Base-by-base conservation (phyloP, 2,113 vertebrate species). In the Entomyzon cyanotis region DNA sequence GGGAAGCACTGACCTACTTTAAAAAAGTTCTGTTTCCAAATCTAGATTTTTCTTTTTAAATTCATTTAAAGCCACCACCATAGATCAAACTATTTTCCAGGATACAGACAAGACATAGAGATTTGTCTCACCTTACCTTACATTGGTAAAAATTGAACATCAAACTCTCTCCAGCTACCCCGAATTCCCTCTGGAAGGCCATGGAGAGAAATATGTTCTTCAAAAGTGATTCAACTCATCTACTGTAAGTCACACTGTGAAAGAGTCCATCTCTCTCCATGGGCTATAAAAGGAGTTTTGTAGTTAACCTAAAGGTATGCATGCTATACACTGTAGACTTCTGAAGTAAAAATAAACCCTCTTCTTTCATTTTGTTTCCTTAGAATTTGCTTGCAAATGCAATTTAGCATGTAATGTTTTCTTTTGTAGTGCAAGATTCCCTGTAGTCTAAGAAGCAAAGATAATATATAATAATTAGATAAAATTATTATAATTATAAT, bases 61-160 rank as follows among this genome's bases (percentile, higher is more conserved):
- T 22, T 65, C 4, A 18, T 44, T 42, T 42, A 53, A 53, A 77
- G 4, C 5, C 4, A 63, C 24, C 4, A 59, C 14, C 12, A 19
- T 35, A 52, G 17, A 17, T 35, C 5, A 30, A 84, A 47, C 9
- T 35, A 6, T 79, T 90, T 87, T 60, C 21, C 20, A 79, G 33
- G 16, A 58, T 44, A 22, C 2, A 33, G 16, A 22, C 5, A 55
- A 0, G 3, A 42, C 6, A 25, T 0, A 30, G 5, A 46, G 7
- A 68, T 59, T 81, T 25, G 58, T 63, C 25, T 83, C 39, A 59
- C n/a, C 15, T 53, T 39, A 68, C 4, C 44, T 69, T 23, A 60
- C 18, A 46, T 27, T 35, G 19, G 19, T 60, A 44, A 75, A 60
- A 75, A 59, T 2, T 35, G 62, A 75, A 18, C 55, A 39, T 49